phyloP scores from a whole-genome alignment of 2,888 invertebrate species.

The Synergus japonicus region DNA sequence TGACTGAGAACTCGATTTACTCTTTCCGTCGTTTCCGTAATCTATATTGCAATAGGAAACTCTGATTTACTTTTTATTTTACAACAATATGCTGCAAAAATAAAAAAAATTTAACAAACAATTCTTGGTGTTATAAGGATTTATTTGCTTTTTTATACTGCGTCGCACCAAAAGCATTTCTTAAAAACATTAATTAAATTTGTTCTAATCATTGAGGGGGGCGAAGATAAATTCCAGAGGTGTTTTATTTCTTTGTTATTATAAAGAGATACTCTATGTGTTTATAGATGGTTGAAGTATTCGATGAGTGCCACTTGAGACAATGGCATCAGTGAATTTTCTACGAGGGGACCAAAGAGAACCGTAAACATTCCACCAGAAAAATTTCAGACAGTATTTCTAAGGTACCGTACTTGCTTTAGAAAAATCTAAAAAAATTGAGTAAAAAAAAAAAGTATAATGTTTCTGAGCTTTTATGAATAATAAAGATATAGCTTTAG shows the following conservation, averaged over 20 bases:
- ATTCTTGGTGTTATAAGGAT: neutral
- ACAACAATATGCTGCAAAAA: neutral
- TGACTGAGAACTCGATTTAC: constrained; percentile 3
- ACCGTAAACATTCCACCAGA: constrained; percentile 18
- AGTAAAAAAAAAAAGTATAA: constrained; percentile 12
- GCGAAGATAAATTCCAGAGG: neutral
- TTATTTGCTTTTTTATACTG: too few species aligned
- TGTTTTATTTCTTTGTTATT: constrained; percentile 1
- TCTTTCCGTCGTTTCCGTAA: constrained; percentile 13
- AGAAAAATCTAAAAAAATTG: neutral
- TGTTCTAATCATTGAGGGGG: neutral
- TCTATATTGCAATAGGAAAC: constrained; percentile 20
- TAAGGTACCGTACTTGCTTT: constrained; percentile 16
- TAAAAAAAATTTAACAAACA: neutral
- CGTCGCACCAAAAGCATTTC: neutral
- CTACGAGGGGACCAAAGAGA: constrained; percentile 32
- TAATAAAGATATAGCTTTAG: neutral
- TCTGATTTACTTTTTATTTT: constrained; percentile 18
- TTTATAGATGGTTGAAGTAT: constrained; percentile 43
- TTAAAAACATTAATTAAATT: neutral
- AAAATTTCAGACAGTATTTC: constrained; percentile 9
- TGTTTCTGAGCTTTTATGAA: neutral
- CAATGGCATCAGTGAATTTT: constrained; percentile 37
- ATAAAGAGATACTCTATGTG: constrained; percentile 53
- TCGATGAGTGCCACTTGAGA: constrained; percentile 51